Evolutionary conservation across 2,113 vertebrate genomes (phyloP).

Genomic region (Upupa epops): DNA sequence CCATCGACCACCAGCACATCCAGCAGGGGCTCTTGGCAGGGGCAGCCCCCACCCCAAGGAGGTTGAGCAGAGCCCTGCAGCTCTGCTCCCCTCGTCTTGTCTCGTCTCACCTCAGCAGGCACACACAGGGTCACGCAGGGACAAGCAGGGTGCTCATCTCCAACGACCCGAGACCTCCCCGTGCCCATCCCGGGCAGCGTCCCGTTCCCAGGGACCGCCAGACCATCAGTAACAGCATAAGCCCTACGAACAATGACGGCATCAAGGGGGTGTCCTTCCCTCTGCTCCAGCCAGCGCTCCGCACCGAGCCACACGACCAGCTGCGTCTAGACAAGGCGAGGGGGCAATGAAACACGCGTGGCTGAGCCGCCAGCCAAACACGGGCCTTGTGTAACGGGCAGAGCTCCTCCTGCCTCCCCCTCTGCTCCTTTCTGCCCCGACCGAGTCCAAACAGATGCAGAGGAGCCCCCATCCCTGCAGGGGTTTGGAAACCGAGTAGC

Average conservation of each 20-base stretch:
- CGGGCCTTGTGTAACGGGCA: neutral
- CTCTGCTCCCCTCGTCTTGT: neutral
- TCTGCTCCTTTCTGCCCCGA: neutral
- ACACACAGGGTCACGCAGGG: no score
- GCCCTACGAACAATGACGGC: neutral
- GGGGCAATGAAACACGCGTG: neutral
- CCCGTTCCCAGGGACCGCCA: neutral
- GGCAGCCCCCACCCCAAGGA: neutral
- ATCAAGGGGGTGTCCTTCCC: neutral
- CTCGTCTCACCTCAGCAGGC: neutral
- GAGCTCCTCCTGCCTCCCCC: neutral
- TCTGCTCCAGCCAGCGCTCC: neutral
- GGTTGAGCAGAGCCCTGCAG: neutral
- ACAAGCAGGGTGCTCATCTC: neutral
- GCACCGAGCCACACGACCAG: conserved; percentile 1
- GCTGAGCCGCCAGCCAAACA: neutral
- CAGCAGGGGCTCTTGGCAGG: no score
- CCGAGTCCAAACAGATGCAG: no score
- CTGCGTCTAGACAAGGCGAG: neutral
- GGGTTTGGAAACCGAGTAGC: no score
- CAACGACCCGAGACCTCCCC: neutral
- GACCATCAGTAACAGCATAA: conserved; percentile 46
- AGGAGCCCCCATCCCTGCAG: no score
- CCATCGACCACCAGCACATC: rapidly evolving
- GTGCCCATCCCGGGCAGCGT: rapidly evolving